A percentile compares a stretch with the other conserved stretches of the same genome.
Evolutionary conservation across 2,797 vertebrate species (phyloP).

Genomic region (Denticeps clupeoides): DNA sequence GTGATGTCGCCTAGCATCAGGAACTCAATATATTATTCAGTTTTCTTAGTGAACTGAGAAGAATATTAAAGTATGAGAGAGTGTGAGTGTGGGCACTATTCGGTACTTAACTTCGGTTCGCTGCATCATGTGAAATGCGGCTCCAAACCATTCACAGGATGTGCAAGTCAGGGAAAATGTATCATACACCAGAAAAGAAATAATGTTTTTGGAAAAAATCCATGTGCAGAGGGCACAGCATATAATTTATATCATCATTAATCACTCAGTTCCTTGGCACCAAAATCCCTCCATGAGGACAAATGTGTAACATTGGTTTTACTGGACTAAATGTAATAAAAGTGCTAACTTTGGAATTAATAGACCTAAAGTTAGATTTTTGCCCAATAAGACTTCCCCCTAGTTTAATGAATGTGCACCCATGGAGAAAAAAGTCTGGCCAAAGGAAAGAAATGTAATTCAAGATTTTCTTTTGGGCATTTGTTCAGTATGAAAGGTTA

Average conservation of each 20-base stretch:
- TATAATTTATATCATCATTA: too few species aligned
- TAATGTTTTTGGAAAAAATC: background rate
- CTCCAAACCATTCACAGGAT: background rate
- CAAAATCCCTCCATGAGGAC: too few species aligned
- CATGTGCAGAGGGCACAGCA: background rate
- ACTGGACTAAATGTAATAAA: too few species aligned
- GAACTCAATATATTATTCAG: too few species aligned
- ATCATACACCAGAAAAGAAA: too few species aligned
- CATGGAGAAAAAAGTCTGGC: constrained; percentile 20
- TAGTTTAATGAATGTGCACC: background rate
- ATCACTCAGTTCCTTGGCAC: too few species aligned
- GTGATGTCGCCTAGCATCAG: too few species aligned
- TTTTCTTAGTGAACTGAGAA: background rate
- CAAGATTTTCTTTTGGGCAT: constrained; percentile 55
- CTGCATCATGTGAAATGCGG: background rate
- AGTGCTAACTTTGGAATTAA: too few species aligned
- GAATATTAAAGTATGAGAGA: background rate
- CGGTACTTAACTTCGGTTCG: background rate
- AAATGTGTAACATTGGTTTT: too few species aligned
- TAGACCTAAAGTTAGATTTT: background rate
- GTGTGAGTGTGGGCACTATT: background rate
- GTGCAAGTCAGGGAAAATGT: background rate
- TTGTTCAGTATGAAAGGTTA: constrained; percentile 51
- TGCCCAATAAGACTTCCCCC: background rate
- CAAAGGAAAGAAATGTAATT: constrained; percentile 37